These are phyloP conservation scores for Vombatus ursinus DNA, from an alignment of 2,113 vertebrate genomes.

Conservation along the genomic window DNA sequence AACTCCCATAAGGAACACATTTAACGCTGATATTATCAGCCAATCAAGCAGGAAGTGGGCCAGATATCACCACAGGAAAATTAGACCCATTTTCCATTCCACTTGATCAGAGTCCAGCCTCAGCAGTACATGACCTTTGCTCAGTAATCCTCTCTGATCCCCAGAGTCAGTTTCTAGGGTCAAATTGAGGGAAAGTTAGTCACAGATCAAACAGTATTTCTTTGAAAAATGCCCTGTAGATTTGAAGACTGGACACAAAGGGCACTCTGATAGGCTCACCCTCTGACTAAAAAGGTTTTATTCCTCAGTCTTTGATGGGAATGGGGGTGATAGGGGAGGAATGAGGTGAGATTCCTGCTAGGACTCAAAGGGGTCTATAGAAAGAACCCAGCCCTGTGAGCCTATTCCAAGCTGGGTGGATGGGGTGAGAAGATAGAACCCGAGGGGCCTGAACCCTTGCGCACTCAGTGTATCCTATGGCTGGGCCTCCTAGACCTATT, in stretches of 20 bases:
- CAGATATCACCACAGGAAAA: not conserved
- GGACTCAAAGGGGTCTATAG: not conserved
- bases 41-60: not conserved
- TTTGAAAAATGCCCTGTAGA: not conserved
- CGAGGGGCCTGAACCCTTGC: not conserved
- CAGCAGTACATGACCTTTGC: not conserved
- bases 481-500: not conserved
- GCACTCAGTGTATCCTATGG: not conserved
- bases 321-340: not conserved
- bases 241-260: fast-evolving
- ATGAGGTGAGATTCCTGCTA: not conserved
- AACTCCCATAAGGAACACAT: not conserved
- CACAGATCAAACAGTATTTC: not conserved
- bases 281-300: not conserved
- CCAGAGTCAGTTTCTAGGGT: not conserved
- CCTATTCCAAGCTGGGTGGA: not conserved
- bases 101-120: not conserved
- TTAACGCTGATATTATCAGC: not conserved
- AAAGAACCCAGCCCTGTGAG: not conserved
- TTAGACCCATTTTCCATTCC: not conserved
- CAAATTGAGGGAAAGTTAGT: not conserved
- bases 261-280: not conserved
- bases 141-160: not conserved
- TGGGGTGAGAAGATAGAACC: not conserved
- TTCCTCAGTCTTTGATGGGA: not conserved